phyloP scores from a whole-genome alignment of 2,888 invertebrate genomes.

The Cryptus armator region DNA sequence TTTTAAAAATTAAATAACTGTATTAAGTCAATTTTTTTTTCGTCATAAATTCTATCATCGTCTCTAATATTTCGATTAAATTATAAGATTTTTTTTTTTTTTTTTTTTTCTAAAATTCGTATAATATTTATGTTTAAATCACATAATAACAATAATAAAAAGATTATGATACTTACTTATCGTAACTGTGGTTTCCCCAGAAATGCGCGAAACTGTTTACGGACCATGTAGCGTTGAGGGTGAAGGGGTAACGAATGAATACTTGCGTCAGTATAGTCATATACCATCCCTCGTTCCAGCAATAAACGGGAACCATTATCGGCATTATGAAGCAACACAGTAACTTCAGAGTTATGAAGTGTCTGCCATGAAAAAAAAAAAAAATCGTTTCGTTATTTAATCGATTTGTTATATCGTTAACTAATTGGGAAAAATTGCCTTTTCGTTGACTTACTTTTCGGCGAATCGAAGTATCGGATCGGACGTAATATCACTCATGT shows the following conservation, averaged over 20 bases:
- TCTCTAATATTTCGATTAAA: too few relatives aligned
- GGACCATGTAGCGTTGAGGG: conserved; percentile 87
- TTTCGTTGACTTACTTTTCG: conserved; percentile 81
- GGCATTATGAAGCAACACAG: conserved; percentile 87
- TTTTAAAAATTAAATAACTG: too few relatives aligned
- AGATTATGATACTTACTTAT: conserved; percentile 76
- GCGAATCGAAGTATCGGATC: conserved; percentile 93
- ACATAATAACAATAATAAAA: background rate
- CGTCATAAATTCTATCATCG: too few relatives aligned
- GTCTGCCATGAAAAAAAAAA: conserved; percentile 78
- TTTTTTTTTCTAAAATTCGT: background rate
- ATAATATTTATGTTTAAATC: background rate
- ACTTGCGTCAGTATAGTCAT: conserved; percentile 85
- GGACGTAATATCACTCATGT: conserved; percentile 91
- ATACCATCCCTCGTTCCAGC: conserved; percentile 87
- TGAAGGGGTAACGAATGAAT: conserved; percentile 85
- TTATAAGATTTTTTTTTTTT: too few relatives aligned
- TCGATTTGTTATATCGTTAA: conserved; percentile 1
- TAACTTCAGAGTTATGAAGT: conserved; percentile 86
- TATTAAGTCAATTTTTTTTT: too few relatives aligned
- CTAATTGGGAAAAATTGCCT: background rate
- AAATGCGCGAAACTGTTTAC: conserved; percentile 88
- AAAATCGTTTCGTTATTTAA: background rate
- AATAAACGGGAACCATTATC: conserved; percentile 86
- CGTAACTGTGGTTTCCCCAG: conserved; percentile 81